Percentiles rank a stretch among this genome's conserved stretches.
Conservation (phyloP, 2,113 vertebrate genomes). For the Jaculus jaculus region DNA sequence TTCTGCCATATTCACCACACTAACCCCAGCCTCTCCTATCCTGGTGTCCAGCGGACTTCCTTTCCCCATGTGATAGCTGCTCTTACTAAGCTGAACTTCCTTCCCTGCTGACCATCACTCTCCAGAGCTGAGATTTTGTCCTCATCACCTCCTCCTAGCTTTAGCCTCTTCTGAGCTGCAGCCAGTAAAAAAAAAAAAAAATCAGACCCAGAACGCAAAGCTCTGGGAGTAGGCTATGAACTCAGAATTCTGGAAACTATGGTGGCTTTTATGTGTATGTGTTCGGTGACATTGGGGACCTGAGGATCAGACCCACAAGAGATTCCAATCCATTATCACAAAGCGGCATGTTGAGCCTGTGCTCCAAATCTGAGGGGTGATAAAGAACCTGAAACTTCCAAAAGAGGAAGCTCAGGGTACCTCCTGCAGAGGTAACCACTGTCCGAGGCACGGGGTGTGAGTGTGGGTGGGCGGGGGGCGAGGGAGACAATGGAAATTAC, state of each 20-base stretch:
- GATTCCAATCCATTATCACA: not conserved
- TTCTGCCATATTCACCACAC: not conserved
- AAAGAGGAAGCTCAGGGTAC: not conserved
- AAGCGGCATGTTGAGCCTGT: not conserved
- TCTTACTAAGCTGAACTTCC: not conserved
- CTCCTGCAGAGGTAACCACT: not conserved
- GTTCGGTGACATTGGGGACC: not conserved
- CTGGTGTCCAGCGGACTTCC: not conserved
- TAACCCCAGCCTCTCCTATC: not conserved
- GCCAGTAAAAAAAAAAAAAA: not conserved
- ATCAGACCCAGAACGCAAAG: slow-evolving; percentile 1
- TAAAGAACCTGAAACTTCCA: not conserved
- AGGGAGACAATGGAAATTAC: not conserved
- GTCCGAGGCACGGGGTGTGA: not conserved
- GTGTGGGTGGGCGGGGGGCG: accelerated
- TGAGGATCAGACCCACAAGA: not conserved
- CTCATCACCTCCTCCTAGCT: not conserved
- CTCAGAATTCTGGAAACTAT: not conserved
- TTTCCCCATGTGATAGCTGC: not conserved
- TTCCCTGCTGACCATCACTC: not conserved
- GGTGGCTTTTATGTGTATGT: not conserved
- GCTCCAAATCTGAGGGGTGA: not conserved
- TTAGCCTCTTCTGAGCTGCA: not conserved
- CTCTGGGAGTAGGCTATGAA: not conserved
- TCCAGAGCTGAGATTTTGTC: not conserved